Conservation (phyloP, 2,888 invertebrate genomes). For the Tineola bisselliella region DNA sequence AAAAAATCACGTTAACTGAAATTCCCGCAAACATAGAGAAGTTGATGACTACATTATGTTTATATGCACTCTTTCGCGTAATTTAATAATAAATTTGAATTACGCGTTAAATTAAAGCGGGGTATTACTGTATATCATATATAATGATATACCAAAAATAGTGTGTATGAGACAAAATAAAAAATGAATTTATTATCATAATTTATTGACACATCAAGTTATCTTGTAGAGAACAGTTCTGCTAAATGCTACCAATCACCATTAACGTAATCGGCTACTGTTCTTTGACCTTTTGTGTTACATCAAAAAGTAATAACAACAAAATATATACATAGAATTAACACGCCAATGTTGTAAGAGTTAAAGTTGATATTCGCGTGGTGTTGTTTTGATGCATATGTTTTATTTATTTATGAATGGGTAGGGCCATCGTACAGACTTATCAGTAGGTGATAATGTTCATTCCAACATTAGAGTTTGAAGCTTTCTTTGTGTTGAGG, state of each 20-base stretch:
- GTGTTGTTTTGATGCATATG: not conserved
- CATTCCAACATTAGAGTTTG: conserved; percentile 51
- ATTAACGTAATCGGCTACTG: conserved; percentile 45
- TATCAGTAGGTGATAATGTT: conserved; percentile 52
- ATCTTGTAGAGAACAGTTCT: not conserved
- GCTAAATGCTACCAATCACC: conserved; percentile 33
- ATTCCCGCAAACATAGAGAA: too few species aligned
- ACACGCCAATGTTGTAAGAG: not conserved
- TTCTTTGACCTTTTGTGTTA: conserved; percentile 50
- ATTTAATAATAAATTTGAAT: too few species aligned
- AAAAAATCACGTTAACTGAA: too few species aligned
- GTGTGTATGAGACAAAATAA: not conserved
- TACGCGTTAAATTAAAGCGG: too few species aligned
- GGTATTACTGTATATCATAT: too few species aligned
- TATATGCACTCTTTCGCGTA: too few species aligned
- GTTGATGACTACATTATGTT: too few species aligned
- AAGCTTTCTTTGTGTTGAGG: conserved; percentile 43
- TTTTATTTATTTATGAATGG: not conserved
- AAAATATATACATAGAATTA: not conserved
- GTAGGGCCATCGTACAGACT: conserved; percentile 1
- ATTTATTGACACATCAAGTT: not conserved
- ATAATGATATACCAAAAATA: too few species aligned
- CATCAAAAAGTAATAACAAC: not conserved
- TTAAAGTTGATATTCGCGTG: not conserved
- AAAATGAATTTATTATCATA: not conserved